phyloP scores from a whole-genome alignment of 2,113 vertebrate genomes.

The Phoxinus phoxinus region DNA sequence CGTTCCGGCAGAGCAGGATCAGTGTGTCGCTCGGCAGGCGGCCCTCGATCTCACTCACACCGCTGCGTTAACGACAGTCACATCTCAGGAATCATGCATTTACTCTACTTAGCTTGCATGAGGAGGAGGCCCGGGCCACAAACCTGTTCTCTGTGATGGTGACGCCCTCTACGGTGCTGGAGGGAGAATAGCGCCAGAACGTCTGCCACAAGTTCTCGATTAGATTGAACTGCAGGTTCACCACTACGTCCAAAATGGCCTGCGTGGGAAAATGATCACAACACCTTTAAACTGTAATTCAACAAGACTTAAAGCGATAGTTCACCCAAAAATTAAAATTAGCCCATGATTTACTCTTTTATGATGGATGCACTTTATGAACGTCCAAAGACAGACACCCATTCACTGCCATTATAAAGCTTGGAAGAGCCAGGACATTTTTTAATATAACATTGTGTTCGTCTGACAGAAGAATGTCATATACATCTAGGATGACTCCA shows the following conservation, averaged over 20 bases:
- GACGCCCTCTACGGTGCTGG: constrained; percentile 78
- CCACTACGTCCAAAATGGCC: constrained; percentile 94
- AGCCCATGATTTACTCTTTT: too few relatives aligned
- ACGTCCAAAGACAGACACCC: too few relatives aligned
- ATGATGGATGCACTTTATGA: too few relatives aligned
- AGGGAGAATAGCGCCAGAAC: constrained; percentile 91
- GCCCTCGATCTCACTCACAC: constrained; percentile 83
- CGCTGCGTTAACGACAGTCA: constrained; percentile 54
- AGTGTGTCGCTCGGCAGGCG: constrained; percentile 85
- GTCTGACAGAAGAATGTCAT: too few relatives aligned
- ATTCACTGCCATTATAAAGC: too few relatives aligned
- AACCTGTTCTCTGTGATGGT: constrained; percentile 80
- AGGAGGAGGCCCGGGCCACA: neutral
- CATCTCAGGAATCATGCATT: too few relatives aligned
- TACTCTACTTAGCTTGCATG: neutral
- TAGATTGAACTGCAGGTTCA: constrained; percentile 95
- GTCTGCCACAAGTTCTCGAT: constrained; percentile 98
- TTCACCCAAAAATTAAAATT: too few relatives aligned
- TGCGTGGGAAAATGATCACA: constrained; percentile 55
- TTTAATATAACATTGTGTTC: too few relatives aligned
- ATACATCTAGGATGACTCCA: too few relatives aligned
- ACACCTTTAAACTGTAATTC: neutral
- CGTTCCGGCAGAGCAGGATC: constrained; percentile 85
- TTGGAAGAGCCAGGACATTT: too few relatives aligned
- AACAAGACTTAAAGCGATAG: too few relatives aligned